A percentile compares a stretch with the other conserved stretches of the same genome.
These are phyloP conservation scores for Archivesica marissinica DNA, from an alignment of 1,140 invertebrate genomes.

Conservation along the genomic window DNA sequence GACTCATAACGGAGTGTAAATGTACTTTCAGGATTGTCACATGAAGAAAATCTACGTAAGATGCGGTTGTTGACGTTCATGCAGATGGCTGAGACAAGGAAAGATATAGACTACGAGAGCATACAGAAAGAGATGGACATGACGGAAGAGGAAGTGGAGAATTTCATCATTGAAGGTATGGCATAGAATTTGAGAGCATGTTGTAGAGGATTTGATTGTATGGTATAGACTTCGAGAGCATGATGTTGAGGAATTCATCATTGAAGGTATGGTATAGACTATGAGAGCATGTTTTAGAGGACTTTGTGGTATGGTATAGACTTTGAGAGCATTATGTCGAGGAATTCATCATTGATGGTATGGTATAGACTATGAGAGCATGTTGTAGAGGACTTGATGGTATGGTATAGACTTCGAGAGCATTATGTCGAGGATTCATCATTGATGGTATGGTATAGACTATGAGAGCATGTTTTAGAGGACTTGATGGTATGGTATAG, in stretches of 20 bases:
- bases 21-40: conserved; percentile 81
- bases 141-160: conserved; percentile 94
- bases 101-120: conserved; percentile 95
- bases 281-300: too few relatives aligned
- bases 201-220: conserved; percentile 85
- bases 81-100: conserved; percentile 96
- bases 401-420: conserved; percentile 95
- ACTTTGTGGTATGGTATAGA: conserved; percentile 90
- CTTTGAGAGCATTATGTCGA: conserved; percentile 97
- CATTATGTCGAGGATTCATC: conserved; percentile 97
- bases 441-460: conserved; percentile 93
- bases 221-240: conserved; percentile 95
- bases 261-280: conserved; percentile 92
- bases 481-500: conserved; percentile 90
- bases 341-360: conserved; percentile 97
- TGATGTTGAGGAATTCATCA: conserved; percentile 98
- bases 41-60: conserved; percentile 98
- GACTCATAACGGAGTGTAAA: not conserved
- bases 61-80: conserved; percentile 98
- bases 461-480: too few relatives aligned
- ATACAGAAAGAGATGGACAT: conserved; percentile 96
- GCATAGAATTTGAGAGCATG: too few relatives aligned
- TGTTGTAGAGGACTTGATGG: too few relatives aligned
- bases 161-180: conserved; percentile 97
- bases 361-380: too few relatives aligned